Evolutionary conservation across 2,888 invertebrate species (phyloP), one percentile per base, ranked within the genome.

Genomic region (Anagyrus pseudococci): DNA sequence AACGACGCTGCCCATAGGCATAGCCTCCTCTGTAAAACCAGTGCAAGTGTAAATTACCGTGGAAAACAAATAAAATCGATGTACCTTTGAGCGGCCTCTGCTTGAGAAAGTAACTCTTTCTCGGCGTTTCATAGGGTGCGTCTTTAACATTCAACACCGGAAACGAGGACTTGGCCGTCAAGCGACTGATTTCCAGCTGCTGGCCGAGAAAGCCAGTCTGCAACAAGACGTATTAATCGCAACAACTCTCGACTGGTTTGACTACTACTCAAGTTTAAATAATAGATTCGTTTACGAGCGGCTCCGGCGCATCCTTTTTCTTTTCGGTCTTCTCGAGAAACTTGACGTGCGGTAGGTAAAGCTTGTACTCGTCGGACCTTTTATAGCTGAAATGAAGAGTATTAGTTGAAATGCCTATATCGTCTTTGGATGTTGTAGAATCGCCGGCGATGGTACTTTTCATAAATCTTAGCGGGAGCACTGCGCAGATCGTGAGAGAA

Each of bases 281-380:
- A 37, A 23, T 41, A 47, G 23, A 23, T 22, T 26, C 8, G 6
- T 72, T 78, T 82, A 88, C 89, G 82, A 88, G 75, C 23, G 88
- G 88, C 73, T 88, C 88, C 0, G 85, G 84, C 61, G 81, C 79
- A 64, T 82, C 79, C 68, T 82, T 83, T 29, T 85, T 85, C 71
- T 81, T 83, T 75, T 88, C 88, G 60, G 87, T 86, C 76, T 86
- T 86, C 68, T 87, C 86, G 64, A 88, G 73, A 23, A 88, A 75
- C 70, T 86, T 86, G 70, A 84, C 86, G 70, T 87, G 87, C 0
- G 88, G 88, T 60, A 86, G 76, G 71, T 87, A 86, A 71, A 87
- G 87, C 6, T 86, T 85, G 49, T 87, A 80, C 50, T 77, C 70
- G 46, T 66, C 62, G 19, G 64, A 67, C 22, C 77, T 80, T 19